Base-by-base conservation (phyloP, 2,888 invertebrate species). In the Abrostola triplasia region DNA sequence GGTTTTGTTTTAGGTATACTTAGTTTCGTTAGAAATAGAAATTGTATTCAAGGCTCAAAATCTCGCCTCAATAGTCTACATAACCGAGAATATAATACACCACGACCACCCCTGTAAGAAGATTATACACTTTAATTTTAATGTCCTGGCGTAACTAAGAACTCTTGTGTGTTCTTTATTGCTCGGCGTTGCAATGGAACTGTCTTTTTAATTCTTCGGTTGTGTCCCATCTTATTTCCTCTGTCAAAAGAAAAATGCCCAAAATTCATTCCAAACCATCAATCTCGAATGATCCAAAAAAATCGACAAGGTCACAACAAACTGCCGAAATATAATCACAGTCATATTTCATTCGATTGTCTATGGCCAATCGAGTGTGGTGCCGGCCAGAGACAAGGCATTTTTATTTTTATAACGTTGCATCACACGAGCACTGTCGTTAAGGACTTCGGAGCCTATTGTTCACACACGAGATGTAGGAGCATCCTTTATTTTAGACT, bases 291-390 rank as follows among this genome's bases (percentile, higher is more conserved):
- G 24, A 70, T 72, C 71, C 63, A 56, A 58, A 64, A 77, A 63
- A 52, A 12, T 42, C 54, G 60, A 49, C 77, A 79, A 84, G 83
- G 84, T 75, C 80, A 59, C 48, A 53, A 52, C 38, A 50, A 61
- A 67, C 62, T 57, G 67, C 77, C 76, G 67, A 75, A 81, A 79
- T 70, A 62, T 72, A 75, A 76, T 81, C 59, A 55, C 65, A 37
- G 68, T 67, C 57, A 84, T 85, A 84, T 83, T 81, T 89, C 76
- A 83, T 77, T 66, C 84, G 82, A 91, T 92, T 92, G 92, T 92
- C 84, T 90, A 77, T 84, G 85, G 47, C 64, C 85, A 91, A 89
- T 87, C 77, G 84, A 81, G 84, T 84, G 88, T 86, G 84, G 77
- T 88, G 84, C 91, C 90, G 90, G 84, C 70, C 80, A 82, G 85